Base-by-base conservation (phyloP, 2,113 vertebrate species). In the Seriola quinqueradiata region DNA sequence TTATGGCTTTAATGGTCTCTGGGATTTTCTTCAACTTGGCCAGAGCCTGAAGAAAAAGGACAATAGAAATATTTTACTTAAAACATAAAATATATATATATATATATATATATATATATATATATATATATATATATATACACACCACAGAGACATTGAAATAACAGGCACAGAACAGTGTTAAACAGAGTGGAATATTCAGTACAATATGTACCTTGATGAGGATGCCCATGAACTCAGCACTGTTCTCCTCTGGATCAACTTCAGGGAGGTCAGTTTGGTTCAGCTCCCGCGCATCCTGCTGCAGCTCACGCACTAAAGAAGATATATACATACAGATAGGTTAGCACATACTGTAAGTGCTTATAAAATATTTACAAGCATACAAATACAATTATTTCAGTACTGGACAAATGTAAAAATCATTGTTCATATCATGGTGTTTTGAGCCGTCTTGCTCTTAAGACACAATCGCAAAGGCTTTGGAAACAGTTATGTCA, bases 21-120 rank as follows among this genome's bases (percentile, higher is more conserved):
- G 98, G 98, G 58, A 99, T 96, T 89, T 99, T 99, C 90, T 95
- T 98, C 87, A 99, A 94, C 89, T 99, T 99, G 91, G 97, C 97
- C 76, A 99, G 82, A 32, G 96, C 98, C 93, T 98, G 95, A 89
- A 96, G 64, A 61, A 72, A 52, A 86, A 36, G 11, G 10, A 66
- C 0, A 28, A 61, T 12, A 52, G 2, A 28, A 21, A 23, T 9
- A 8, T 34, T 55, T 67, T 19, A 13, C 9, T 69, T 42, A 2
- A 81, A 58, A 17, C 28, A 42, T 52, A 48, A 32, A 12, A 25
- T 2, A 2, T 25, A 25, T 25, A 25, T 25, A 25, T 25, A 25
- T 25, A 25, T 25, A 1, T 25, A 25, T 25, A 25, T 25, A 25
- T 25, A 25, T 25, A 25, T 25, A 25, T 25, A 25, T 25, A 25